Conservation (phyloP, 2,113 vertebrate species). For the Proterorhinus semilunaris region DNA sequence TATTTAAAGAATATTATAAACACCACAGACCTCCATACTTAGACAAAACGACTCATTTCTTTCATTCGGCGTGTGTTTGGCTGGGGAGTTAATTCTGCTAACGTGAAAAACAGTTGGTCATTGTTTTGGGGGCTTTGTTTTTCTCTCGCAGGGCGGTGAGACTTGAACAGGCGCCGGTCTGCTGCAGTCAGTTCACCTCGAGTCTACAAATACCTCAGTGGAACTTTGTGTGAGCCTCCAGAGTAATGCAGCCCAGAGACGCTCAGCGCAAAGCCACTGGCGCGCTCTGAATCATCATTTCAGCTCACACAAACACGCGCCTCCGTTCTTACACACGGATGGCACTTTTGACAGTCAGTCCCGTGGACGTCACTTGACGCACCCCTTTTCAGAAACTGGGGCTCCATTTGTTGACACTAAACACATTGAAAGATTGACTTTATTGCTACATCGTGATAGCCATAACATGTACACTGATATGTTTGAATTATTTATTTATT, state of each 20-base stretch:
- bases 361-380: conserved; percentile 32
- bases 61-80: conserved; percentile 41
- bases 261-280: conserved; percentile 28
- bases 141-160: conserved; percentile 66
- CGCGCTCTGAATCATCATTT: conserved; percentile 71
- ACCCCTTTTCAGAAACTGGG: conserved; percentile 23
- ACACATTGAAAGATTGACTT: conserved; percentile 85
- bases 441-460: conserved; percentile 80
- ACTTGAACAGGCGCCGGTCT: conserved; percentile 75
- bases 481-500: conserved; percentile 73
- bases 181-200: conserved; percentile 70
- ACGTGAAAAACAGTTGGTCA: conserved; percentile 75
- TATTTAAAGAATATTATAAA: conserved; percentile 68
- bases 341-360: conserved; percentile 56
- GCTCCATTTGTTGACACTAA: conserved; percentile 53
- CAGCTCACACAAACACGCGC: conserved; percentile 65
- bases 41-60: conserved; percentile 50
- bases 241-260: conserved; percentile 60
- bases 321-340: conserved; percentile 60
- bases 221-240: conserved; percentile 67
- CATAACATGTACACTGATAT: conserved; percentile 88
- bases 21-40: conserved; percentile 43
- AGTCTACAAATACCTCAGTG: conserved; percentile 70
- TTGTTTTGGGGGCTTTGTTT: conserved; percentile 74
- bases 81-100: conserved; percentile 70